These are phyloP conservation scores for Avahi laniger DNA, from an alignment of 2,797 vertebrate species.

Conservation along the genomic window DNA sequence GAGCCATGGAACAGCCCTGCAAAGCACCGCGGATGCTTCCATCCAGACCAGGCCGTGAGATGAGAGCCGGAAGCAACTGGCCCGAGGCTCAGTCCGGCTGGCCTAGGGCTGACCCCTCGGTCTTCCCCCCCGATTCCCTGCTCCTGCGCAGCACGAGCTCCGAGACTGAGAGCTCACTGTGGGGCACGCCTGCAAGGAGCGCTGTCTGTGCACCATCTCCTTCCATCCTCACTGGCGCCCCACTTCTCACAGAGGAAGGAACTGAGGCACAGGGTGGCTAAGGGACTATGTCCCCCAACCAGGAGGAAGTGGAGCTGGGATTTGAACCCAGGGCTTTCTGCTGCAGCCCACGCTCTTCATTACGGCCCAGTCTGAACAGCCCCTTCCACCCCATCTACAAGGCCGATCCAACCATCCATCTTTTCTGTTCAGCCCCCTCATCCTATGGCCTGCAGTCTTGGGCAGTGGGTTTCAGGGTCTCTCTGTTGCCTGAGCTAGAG, in stretches of 20 bases:
- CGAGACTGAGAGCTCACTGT: not conserved
- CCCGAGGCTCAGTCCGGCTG: not conserved
- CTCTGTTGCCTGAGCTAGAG: not conserved
- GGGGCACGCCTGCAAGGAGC: not conserved
- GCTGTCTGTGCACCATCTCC: not conserved
- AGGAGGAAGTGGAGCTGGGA: not conserved
- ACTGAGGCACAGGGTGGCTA: not conserved
- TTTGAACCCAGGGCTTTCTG: not conserved
- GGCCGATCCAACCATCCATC: not conserved
- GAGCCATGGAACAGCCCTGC: not conserved
- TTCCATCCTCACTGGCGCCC: not conserved
- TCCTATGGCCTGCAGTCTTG: not conserved
- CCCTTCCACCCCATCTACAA: not conserved
- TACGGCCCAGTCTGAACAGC: rapidly evolving
- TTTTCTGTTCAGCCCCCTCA: not conserved
- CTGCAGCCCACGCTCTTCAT: not conserved
- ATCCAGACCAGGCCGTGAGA: not conserved
- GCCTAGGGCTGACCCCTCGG: not conserved
- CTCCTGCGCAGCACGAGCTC: not conserved
- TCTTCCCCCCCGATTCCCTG: not conserved
- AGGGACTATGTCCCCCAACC: no score
- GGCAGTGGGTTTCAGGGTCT: not conserved
- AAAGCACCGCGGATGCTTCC: not conserved
- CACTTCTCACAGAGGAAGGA: not conserved
- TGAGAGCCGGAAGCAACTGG: no score